Evolutionary conservation across 2,113 vertebrate species (phyloP), one percentile per base, ranked within the genome.

Genomic region (Macrotus californicus): DNA sequence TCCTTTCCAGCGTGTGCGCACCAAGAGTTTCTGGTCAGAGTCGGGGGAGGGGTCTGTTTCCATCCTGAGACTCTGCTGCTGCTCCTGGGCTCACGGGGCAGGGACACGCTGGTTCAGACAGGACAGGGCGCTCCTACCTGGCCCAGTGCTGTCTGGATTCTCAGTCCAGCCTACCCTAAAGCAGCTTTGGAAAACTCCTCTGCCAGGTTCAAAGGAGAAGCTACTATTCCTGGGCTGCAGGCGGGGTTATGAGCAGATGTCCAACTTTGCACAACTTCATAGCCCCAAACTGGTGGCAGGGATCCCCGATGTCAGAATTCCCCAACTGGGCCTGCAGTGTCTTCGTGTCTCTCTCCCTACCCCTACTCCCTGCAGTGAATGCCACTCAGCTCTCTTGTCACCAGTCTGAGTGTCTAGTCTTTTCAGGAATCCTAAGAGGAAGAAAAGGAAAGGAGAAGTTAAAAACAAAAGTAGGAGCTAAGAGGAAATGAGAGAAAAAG

Each of bases 61-160:
- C 75, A 22, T 21, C 12, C 41, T 1, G 24, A 1, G 21, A 6
- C 48, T 39, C 43, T 0, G 4, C 16, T 50, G n/a, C 31, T n/a
- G 6, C 43, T 77, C 67, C 19, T 0, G n/a, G 34, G 75, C 75
- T 73, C 46, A 41, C 64, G 0, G 22, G 26, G 66, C 84, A 3
- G 46, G 76, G 79, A 34, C 39, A 6, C 22, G 67, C 94, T 89
- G 81, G 95, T 90, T 95, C 61, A 24, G 72, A 46, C 87, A 2
- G 84, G 96, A 72, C 19, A 3, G 3, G n/a, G 79, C 18, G 1
- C 70, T 24, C 41, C 34, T 43, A 31, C 31, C 94, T 85, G 85
- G 76, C 34, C 67, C 69, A 8, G 21, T 59, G 48, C 66, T 80
- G 48, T 11, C 31, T 4, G 1, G 52, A n/a, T 48, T 70, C 69